These are phyloP conservation scores for Phalacrocorax pelagicus DNA, from an alignment of 2,113 vertebrate genomes.

Conservation along the genomic window DNA sequence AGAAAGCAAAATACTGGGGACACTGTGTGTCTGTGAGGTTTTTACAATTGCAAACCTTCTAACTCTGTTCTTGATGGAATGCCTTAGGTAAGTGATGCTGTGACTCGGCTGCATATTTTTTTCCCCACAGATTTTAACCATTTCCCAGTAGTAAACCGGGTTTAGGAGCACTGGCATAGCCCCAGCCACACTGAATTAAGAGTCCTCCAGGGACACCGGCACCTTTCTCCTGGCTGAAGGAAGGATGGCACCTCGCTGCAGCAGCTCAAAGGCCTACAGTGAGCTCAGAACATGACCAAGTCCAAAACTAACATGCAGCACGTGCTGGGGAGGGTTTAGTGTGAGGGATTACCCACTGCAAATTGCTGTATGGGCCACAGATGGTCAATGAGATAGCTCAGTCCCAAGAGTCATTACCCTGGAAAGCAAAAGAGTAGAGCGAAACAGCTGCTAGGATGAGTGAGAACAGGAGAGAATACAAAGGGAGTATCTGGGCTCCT, in stretches of 20 bases:
- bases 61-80: not conserved
- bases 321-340: not conserved
- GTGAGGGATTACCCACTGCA: constrained; percentile 13
- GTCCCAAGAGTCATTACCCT: constrained; percentile 17
- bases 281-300: constrained; percentile 5
- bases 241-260: not conserved
- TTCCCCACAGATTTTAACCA: not conserved
- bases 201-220: not conserved
- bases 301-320: constrained; percentile 46
- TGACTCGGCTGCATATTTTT: rapidly evolving
- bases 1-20: not conserved
- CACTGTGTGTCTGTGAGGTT: not conserved
- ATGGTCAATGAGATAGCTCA: constrained; percentile 15
- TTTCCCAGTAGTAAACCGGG: not conserved
- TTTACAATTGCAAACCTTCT: not conserved
- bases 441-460: not conserved
- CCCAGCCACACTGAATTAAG: not conserved
- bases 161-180: not conserved
- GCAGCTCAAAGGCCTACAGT: not conserved
- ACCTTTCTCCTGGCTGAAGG: not conserved
- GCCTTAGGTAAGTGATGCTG: not conserved
- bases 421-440: not conserved
- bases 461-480: not conserved
- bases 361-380: constrained; percentile 29
- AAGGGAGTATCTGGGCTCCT: not conserved